Percentiles rank a stretch among this genome's conserved stretches.
Evolutionary conservation across 2,888 invertebrate genomes (phyloP).

Genomic region (Drosophila subsilvestris): DNA sequence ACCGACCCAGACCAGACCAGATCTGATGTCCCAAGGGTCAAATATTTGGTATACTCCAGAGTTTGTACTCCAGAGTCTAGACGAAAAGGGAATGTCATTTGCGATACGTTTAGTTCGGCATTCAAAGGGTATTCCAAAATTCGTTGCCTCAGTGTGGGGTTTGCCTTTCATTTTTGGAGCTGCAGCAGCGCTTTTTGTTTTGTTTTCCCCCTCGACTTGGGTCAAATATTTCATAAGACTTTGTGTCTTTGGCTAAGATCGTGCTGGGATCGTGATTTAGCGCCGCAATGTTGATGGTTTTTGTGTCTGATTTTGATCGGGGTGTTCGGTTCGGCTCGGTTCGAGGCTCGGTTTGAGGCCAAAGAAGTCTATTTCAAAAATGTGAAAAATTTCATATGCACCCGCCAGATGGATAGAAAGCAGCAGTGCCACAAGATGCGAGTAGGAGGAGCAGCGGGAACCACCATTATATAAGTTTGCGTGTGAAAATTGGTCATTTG

Average conservation of each 20-base stretch:
- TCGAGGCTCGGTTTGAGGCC: slow-evolving; percentile 50
- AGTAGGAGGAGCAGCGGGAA: not conserved
- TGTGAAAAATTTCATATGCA: slow-evolving; percentile 74
- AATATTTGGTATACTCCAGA: slow-evolving; percentile 43
- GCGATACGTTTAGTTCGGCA: not conserved
- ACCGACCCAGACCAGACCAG: too few relatives aligned
- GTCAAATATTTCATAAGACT: slow-evolving; percentile 76
- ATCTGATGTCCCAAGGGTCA: slow-evolving; percentile 66
- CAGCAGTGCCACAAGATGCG: slow-evolving; percentile 3
- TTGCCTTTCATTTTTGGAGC: slow-evolving; percentile 10
- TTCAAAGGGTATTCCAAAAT: slow-evolving; percentile 2
- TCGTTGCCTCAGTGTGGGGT: slow-evolving; percentile 7
- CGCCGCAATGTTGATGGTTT: slow-evolving; percentile 57
- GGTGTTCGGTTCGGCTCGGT: slow-evolving; percentile 36
- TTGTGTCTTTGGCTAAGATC: slow-evolving; percentile 62
- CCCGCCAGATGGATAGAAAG: slow-evolving; percentile 43
- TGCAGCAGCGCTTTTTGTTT: slow-evolving; percentile 26
- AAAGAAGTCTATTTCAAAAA: slow-evolving; percentile 73
- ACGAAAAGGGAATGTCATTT: not conserved
- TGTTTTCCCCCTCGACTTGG: slow-evolving; percentile 47
- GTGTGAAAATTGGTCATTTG: slow-evolving; percentile 81
- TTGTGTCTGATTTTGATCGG: slow-evolving; percentile 53
- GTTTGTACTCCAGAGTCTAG: not conserved
- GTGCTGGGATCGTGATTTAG: slow-evolving; percentile 77
- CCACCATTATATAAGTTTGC: slow-evolving; percentile 75